Evolutionary conservation across 2,888 invertebrate species (phyloP), one percentile per base, ranked within the genome.

Genomic region (Ecliptopera silaceata): DNA sequence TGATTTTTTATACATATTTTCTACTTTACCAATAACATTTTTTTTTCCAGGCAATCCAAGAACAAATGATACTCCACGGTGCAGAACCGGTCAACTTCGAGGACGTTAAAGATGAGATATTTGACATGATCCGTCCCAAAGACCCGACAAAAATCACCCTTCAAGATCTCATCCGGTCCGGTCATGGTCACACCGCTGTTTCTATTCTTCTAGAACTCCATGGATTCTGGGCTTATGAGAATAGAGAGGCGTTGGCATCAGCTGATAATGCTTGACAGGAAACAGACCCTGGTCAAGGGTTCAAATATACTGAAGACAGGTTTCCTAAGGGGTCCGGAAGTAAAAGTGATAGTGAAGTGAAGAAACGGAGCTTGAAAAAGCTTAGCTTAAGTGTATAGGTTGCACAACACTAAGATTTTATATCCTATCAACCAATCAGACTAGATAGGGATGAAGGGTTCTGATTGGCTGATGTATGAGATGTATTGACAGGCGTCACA

Each of bases 141-240:
- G 94, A 98, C 82, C 96, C 97, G 0, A 92, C 94, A 8, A 94
- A 94, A 79, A 98, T 99, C 65, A 98, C 97, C 0, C 87, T 98
- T 2, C 94, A 74, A 69, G 98, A 99, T 90, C 92, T 99, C 50
- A 92, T 97, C 44, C 91, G 74, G 70, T 96, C 97, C 86, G 97
- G 97, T 0, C 97, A 97, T 84, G 98, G 98, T 0, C 98, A 97
- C 74, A 98, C 97, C 0, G 96, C 98, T 58, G 95, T 98, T 34
- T 97, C 97, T 73, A 98, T 99, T 79, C 91, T 99, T 56, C 95
- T 98, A 66, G 99, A 99, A 87, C 94, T 98, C 72, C 97, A 98
- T 84, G 97, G 98, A 46, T 99, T 99, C 92, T 98, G 97, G 97
- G 96, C 96, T 0, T 98, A 99, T 78, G 99, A 99, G 91, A 97